Conservation (phyloP, 1,140 invertebrate genomes). For the Drosophila bipectinata region DNA sequence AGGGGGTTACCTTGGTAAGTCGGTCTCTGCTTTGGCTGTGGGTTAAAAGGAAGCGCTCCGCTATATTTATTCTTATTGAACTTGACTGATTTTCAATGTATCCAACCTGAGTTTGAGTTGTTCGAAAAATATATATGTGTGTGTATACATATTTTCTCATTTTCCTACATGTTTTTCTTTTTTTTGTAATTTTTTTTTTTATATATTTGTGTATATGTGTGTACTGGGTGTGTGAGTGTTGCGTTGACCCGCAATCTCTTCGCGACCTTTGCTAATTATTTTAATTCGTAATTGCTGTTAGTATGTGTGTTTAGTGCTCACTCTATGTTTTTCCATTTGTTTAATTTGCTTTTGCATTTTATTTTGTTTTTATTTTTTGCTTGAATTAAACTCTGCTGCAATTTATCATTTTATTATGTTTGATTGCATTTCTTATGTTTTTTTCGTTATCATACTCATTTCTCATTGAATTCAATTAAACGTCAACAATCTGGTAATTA, state of each 20-base stretch:
- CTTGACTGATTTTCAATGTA: conserved; percentile 80
- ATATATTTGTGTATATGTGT: conserved; percentile 47
- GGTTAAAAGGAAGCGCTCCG: conserved; percentile 80
- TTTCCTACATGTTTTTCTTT: conserved; percentile 24
- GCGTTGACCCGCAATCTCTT: conserved; percentile 39
- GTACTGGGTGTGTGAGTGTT: conserved; percentile 12
- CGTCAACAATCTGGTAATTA: conserved; percentile 69
- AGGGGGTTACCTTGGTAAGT: not conserved
- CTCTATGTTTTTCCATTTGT: conserved; percentile 72
- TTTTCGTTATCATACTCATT: conserved; percentile 47
- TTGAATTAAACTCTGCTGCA: conserved; percentile 69
- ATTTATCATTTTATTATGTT: conserved; percentile 56
- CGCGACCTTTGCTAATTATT: conserved; percentile 38
- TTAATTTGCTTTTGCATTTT: conserved; percentile 47
- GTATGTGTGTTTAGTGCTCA: conserved; percentile 70
- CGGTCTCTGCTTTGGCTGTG: conserved; percentile 62
- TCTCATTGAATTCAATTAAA: conserved; percentile 79
- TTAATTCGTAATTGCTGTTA: conserved; percentile 59
- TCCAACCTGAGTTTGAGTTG: conserved; percentile 82
- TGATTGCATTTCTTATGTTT: conserved; percentile 60
- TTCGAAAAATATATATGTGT: conserved; percentile 77
- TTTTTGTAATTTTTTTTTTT: conserved; percentile 24
- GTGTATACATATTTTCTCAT: conserved; percentile 38
- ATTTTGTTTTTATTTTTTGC: too few species aligned
- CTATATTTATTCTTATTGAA: conserved; percentile 76